Conservation (phyloP, 2,888 invertebrate species). For the Hydropsyche betteni region DNA sequence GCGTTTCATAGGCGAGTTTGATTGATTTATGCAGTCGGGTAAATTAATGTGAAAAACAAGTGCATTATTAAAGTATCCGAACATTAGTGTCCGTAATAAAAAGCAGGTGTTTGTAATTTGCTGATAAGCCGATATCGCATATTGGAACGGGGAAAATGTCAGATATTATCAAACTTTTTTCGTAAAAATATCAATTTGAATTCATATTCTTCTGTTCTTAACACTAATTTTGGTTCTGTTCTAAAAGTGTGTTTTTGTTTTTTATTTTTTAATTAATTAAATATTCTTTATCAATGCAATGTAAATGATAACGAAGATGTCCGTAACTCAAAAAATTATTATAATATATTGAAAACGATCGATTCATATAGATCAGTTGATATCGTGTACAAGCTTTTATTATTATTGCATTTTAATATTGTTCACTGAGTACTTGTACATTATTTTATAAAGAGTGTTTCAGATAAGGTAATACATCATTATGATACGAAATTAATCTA, state of each 20-base stretch:
- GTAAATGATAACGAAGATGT: not conserved
- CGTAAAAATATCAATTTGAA: not conserved
- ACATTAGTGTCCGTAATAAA: constrained; percentile 42
- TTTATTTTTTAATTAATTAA: not conserved
- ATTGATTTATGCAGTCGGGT: constrained; percentile 42
- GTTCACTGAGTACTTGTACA: constrained; percentile 35
- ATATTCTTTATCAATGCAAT: not conserved
- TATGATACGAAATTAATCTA: constrained; percentile 48
- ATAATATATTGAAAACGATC: not conserved
- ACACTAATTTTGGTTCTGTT: too few species aligned
- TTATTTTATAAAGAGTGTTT: constrained; percentile 41
- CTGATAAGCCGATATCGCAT: constrained; percentile 44
- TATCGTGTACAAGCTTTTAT: not conserved
- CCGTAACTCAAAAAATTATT: not conserved
- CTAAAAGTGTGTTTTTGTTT: too few species aligned
- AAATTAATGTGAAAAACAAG: constrained; percentile 46
- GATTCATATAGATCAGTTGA: not conserved
- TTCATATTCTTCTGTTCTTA: too few species aligned
- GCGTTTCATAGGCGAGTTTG: constrained; percentile 21
- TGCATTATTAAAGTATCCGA: constrained; percentile 45
- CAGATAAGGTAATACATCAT: constrained; percentile 48
- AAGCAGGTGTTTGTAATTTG: constrained; percentile 46
- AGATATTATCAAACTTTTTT: constrained; percentile 1
- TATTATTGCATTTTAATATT: constrained; percentile 47
- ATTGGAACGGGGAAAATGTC: constrained; percentile 13